Percentiles rank a stretch among this genome's conserved stretches.
These are phyloP conservation scores for Philereme transversata DNA, from an alignment of 2,888 invertebrate species.

Conservation along the genomic window DNA sequence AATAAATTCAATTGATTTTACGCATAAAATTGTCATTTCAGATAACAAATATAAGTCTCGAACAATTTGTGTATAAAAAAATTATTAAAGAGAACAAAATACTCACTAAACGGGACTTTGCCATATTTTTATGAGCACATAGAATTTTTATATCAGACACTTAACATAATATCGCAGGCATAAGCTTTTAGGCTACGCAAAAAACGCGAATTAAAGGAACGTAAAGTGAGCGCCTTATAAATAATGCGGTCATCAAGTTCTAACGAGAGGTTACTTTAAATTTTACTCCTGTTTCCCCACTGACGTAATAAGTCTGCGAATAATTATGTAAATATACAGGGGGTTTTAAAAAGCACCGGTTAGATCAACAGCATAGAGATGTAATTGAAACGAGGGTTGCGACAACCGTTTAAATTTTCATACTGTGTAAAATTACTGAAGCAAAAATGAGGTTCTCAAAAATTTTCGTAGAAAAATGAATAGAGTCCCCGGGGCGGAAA, in stretches of 20 bases:
- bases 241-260: conserved; percentile 57
- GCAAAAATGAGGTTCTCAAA: conserved; percentile 21
- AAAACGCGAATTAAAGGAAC: conserved; percentile 54
- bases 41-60: too few relatives aligned
- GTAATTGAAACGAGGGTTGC: conserved; percentile 44
- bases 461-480: conserved; percentile 28
- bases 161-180: conserved; percentile 36
- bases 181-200: conserved; percentile 39
- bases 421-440: conserved; percentile 37
- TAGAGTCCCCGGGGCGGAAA: conserved; percentile 21
- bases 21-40: too few relatives aligned
- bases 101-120: background rate
- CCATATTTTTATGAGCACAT: conserved; percentile 16
- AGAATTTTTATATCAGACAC: conserved; percentile 32
- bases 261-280: conserved; percentile 51
- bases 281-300: conserved; percentile 50
- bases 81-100: too few relatives aligned
- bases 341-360: conserved; percentile 41
- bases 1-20: too few relatives aligned
- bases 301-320: conserved; percentile 49
- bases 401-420: conserved; percentile 40
- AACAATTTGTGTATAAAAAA: too few relatives aligned
- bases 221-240: conserved; percentile 55
- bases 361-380: conserved; percentile 41
- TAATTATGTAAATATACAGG: conserved; percentile 55